phyloP scores from a whole-genome alignment of 2,797 vertebrate species.

The Pipistrellus nathusii region DNA sequence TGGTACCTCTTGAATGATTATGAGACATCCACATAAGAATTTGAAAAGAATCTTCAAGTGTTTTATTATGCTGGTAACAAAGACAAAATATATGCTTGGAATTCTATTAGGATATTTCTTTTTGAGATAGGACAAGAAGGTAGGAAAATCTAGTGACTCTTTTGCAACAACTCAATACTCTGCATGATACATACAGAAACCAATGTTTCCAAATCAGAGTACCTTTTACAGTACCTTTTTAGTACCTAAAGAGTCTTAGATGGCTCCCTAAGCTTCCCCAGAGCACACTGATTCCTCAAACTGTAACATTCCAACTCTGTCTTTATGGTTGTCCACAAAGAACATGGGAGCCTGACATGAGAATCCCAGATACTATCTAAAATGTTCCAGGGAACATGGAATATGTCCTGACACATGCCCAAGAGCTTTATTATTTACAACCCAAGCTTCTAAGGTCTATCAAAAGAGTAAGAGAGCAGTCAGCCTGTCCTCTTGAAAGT shows the following conservation, averaged over 20 bases:
- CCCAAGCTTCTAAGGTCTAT: background rate
- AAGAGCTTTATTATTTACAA: background rate
- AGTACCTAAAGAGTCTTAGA: background rate
- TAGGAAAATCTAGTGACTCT: background rate
- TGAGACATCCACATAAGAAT: background rate
- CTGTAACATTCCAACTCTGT: background rate
- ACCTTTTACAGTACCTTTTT: background rate
- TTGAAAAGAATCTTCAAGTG: background rate
- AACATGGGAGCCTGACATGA: background rate
- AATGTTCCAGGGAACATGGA: background rate
- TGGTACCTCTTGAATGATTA: background rate
- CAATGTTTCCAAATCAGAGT: background rate
- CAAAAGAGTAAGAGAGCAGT: background rate
- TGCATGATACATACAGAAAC: background rate
- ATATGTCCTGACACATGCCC: background rate
- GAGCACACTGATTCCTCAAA: background rate
- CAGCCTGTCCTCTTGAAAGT: background rate
- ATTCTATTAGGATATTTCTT: constrained; percentile 15
- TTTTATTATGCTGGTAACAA: background rate
- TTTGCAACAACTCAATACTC: background rate
- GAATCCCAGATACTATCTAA: background rate
- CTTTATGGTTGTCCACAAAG: background rate
- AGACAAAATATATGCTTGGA: background rate
- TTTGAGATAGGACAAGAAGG: background rate
- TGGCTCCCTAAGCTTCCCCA: background rate